Evolutionary conservation across 1,140 invertebrate genomes (phyloP), one percentile per base, ranked within the genome.

Genomic region (Diorhabda carinulata): DNA sequence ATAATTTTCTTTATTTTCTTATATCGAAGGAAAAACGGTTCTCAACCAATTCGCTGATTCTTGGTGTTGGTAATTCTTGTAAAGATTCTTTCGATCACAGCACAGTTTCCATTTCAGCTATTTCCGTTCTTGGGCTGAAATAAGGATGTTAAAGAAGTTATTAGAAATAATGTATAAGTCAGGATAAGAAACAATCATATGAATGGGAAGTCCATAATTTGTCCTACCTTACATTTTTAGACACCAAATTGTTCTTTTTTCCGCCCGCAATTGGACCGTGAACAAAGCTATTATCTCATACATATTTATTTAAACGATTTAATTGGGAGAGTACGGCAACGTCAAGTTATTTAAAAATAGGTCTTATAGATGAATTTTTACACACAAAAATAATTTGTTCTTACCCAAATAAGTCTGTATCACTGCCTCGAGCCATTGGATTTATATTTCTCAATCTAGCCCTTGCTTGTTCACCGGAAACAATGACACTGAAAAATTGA

Each of bases 101-200:
- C 85, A 93, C 92, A 79, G 92, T 93, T 85, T 93, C 92, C 87
- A 93, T 93, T 86, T 93, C 92, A 78, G 91, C 91, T 72, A 91
- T 90, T 84, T 90, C 89, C 73, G 89, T 91, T 79, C 82, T 84
- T n/a, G 85, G 82, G 72, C 86, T 87, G 76, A 63, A 74, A 78
- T 69, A 75, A 68, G 76, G 44, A 58, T 67, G 58, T 47, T 59
- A 62, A 56, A 25, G 25, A 25, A 25, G 25, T 25, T 25, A 25
- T 25, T 25, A 25, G 25, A 25, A 25, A 25, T 25, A 25, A 25
- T 25, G 2, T 25, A 25, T 25, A 1, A 25, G 25, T 25, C 25
- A 25, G 25, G 25, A 25, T 25, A 25, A 25, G 25, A 25, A 25
- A 25, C 0, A 25, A 25, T 25, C 1, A 25, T 25, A 25, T 25